These are phyloP conservation scores for Microtus pennsylvanicus DNA, from an alignment of 2,113 vertebrate species.

Conservation along the genomic window DNA sequence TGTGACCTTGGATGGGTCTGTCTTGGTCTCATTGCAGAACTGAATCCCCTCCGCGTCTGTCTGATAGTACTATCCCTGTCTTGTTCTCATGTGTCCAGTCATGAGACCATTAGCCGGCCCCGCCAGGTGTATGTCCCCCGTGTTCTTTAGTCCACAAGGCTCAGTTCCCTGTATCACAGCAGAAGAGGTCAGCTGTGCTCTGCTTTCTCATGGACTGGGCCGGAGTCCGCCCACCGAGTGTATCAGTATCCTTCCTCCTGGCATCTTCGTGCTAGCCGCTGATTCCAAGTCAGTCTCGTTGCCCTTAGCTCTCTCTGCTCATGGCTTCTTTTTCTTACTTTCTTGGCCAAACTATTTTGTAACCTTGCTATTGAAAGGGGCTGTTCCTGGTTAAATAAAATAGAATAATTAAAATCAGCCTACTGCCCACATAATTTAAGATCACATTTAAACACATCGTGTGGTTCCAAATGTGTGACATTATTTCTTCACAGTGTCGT, in stretches of 20 bases:
- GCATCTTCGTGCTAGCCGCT: neutral
- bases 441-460: conserved; percentile 7
- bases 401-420: conserved; percentile 29
- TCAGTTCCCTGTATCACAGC: neutral
- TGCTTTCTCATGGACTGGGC: neutral
- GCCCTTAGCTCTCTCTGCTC: neutral
- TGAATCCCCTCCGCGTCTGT: neutral
- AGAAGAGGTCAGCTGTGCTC: neutral
- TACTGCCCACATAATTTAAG: conserved; percentile 57
- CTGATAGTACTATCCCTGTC: neutral
- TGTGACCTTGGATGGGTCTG: neutral
- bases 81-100: neutral
- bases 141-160: neutral
- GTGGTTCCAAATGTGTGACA: conserved; percentile 44
- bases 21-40: conserved; percentile 1
- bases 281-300: neutral
- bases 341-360: conserved; percentile 55
- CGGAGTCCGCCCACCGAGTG: neutral
- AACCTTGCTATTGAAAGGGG: conserved; percentile 22
- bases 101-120: neutral
- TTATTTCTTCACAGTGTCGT: conserved; percentile 38
- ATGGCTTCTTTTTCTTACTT: neutral
- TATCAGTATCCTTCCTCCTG: neutral
- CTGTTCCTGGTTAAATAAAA: conserved; percentile 36
- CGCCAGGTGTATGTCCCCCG: fast-evolving